phyloP scores from a whole-genome alignment of 2,888 invertebrate species.

The Philopedon plagiatum region DNA sequence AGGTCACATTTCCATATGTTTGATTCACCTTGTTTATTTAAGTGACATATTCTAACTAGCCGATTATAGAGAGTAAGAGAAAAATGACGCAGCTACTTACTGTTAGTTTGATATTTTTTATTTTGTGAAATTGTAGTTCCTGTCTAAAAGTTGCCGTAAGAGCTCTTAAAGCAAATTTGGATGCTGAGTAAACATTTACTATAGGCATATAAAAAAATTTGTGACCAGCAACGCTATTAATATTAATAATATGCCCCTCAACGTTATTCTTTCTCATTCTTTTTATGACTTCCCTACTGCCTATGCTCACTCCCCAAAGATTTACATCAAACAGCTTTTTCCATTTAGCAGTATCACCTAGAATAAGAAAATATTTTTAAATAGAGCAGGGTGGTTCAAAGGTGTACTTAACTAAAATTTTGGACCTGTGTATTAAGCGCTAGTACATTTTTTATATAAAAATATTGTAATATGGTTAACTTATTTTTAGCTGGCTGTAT shows the following conservation, averaged over 20 bases:
- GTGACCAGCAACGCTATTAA: slow-evolving; percentile 53
- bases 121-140: slow-evolving; percentile 45
- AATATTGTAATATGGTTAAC: too few relatives aligned
- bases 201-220: slow-evolving; percentile 37
- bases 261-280: slow-evolving; percentile 55
- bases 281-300: slow-evolving; percentile 54
- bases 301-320: slow-evolving; percentile 54
- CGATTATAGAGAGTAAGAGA: too few relatives aligned
- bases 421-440: too few relatives aligned
- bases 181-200: slow-evolving; percentile 50
- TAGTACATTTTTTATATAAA: too few relatives aligned
- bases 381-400: too few relatives aligned
- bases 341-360: slow-evolving; percentile 56
- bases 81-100: too few relatives aligned
- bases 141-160: slow-evolving; percentile 49
- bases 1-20: too few relatives aligned
- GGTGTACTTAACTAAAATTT: too few relatives aligned
- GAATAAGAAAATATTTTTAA: too few relatives aligned
- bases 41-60: too few relatives aligned
- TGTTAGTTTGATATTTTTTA: slow-evolving; percentile 50
- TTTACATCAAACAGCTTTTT: slow-evolving; percentile 57
- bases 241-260: slow-evolving; percentile 56
- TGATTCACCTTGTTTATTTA: too few relatives aligned
- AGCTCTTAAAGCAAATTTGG: slow-evolving; percentile 52
- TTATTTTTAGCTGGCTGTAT: too few relatives aligned